A percentile compares a stretch with the other conserved stretches of the same genome.
Conservation (phyloP, 2,797 vertebrate species). For the Tragopan temminckii region DNA sequence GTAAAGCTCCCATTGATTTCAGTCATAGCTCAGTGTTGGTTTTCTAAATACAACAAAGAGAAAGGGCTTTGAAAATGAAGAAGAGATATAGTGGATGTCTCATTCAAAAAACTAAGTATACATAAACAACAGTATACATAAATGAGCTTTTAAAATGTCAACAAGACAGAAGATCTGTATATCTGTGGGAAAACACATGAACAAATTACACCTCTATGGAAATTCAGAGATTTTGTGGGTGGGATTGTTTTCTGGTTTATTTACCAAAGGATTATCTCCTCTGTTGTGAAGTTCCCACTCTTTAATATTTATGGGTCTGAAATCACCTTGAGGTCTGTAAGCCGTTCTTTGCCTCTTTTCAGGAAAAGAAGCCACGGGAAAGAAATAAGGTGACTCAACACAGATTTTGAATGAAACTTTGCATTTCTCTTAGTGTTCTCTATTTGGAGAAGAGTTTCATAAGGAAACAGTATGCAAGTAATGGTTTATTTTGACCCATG, state of each 20-base stretch:
- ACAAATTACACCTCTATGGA: not conserved
- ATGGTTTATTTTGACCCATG: not conserved
- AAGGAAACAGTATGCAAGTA: not conserved
- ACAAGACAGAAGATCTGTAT: not conserved
- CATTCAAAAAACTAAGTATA: not conserved
- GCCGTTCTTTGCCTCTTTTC: not conserved
- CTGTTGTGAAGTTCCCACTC: not conserved
- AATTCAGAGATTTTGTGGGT: not conserved
- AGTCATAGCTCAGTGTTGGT: not conserved
- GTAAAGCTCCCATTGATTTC: not conserved
- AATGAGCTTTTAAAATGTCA: not conserved
- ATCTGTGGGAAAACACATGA: constrained; percentile 5
- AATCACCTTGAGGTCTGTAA: not conserved
- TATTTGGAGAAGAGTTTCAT: not conserved
- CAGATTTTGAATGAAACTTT: not conserved
- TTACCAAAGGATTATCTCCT: not conserved
- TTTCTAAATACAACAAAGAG: not conserved
- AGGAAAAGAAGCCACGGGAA: not conserved
- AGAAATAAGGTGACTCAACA: not conserved
- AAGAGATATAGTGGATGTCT: not conserved
- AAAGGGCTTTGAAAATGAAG: not conserved
- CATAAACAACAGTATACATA: not conserved
- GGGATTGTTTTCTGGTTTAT: not conserved
- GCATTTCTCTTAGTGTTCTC: not conserved
- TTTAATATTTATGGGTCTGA: not conserved